Conservation (phyloP, 1,140 invertebrate genomes). For the Orius laevigatus region DNA sequence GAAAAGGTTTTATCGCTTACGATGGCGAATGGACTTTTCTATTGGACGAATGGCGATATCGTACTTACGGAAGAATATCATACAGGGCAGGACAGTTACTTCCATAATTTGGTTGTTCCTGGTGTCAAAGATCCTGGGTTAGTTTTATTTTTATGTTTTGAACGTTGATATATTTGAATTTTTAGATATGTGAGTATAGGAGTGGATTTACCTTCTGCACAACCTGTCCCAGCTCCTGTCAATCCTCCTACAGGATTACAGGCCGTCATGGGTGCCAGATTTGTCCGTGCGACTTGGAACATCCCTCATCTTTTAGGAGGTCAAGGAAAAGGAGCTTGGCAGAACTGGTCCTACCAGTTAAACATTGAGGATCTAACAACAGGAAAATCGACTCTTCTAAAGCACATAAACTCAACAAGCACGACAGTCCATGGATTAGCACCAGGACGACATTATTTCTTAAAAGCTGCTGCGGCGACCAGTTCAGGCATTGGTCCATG, state of each 20-base stretch:
- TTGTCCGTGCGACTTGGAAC: constrained; percentile 63
- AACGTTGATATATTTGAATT: background rate
- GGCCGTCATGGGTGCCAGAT: constrained; percentile 53
- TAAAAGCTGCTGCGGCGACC: constrained; percentile 63
- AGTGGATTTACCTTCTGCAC: constrained; percentile 42
- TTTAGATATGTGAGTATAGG: constrained; percentile 33
- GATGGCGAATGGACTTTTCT: constrained; percentile 56
- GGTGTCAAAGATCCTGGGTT: constrained; percentile 27
- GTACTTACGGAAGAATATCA: constrained; percentile 58
- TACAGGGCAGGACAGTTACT: constrained; percentile 42
- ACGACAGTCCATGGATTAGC: constrained; percentile 47
- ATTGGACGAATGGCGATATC: constrained; percentile 62
- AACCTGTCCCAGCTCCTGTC: constrained; percentile 58
- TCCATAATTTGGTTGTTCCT: constrained; percentile 49
- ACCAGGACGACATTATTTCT: constrained; percentile 54
- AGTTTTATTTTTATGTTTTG: background rate
- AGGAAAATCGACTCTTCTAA: constrained; percentile 28
- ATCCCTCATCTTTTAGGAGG: constrained; percentile 55
- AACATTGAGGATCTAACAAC: constrained; percentile 37
- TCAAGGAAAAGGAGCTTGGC: constrained; percentile 68
- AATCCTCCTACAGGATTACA: constrained; percentile 59
- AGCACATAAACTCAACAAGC: constrained; percentile 40
- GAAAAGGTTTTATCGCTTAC: constrained; percentile 57
- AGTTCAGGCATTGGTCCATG: constrained; percentile 61
- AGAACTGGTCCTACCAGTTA: constrained; percentile 70